Evolutionary conservation across 2,797 vertebrate genomes (phyloP).

Genomic region (Urocyon cinereoargenteus): DNA sequence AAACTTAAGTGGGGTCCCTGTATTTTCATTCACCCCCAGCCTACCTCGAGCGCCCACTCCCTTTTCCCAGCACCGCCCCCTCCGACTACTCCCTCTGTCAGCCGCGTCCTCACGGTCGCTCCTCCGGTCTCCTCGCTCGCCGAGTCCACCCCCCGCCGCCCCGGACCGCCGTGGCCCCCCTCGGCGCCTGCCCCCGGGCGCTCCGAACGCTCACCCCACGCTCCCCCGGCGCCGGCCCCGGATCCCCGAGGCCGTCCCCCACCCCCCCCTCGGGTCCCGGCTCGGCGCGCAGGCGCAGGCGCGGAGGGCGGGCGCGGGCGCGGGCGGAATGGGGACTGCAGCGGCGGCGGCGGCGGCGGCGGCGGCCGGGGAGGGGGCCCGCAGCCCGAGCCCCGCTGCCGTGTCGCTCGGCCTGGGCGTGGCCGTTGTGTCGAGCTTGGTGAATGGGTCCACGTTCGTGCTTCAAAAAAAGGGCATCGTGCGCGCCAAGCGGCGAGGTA

Average conservation of each 20-base stretch:
- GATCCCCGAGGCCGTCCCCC: too few relatives aligned
- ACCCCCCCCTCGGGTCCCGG: neutral
- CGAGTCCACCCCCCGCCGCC: too few relatives aligned
- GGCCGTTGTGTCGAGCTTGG: conserved; percentile 94
- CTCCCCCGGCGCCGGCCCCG: neutral
- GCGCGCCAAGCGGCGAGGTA: conserved; percentile 93
- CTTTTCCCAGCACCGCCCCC: neutral
- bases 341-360: conserved; percentile 79
- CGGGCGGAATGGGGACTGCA: conserved; percentile 79
- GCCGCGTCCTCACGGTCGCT: neutral
- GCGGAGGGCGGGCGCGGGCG: conserved; percentile 52
- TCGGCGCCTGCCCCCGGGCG: too few relatives aligned
- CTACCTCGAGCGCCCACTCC: too few relatives aligned
- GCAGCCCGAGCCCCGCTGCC: conserved; percentile 86
- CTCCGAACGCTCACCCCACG: too few relatives aligned
- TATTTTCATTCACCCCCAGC: neutral
- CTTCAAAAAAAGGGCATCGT: conserved; percentile 97
- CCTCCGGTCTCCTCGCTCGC: too few relatives aligned
- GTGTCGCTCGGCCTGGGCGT: conserved; percentile 91
- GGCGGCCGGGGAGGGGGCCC: conserved; percentile 82
- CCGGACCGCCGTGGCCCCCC: too few relatives aligned
- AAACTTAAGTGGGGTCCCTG: neutral
- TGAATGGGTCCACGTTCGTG: conserved; percentile 97
- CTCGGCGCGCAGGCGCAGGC: conserved; percentile 62
- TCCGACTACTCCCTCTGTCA: neutral